Evolutionary conservation across 2,888 invertebrate genomes (phyloP).

Genomic region (Sminthurinus aureus): DNA sequence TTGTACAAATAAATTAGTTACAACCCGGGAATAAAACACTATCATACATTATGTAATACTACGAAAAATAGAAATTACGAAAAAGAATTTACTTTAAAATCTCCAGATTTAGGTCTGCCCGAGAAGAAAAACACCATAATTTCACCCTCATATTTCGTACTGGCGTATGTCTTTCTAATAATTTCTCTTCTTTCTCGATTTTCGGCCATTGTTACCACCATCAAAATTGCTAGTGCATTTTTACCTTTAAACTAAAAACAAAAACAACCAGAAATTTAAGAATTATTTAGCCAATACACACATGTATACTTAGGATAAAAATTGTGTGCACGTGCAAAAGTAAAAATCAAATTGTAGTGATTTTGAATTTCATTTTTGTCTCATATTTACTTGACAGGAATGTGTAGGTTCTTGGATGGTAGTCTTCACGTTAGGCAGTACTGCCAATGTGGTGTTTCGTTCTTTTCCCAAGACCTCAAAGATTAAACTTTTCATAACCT

Average conservation of each 20-base stretch:
- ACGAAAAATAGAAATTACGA: not conserved
- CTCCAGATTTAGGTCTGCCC: conserved; percentile 15
- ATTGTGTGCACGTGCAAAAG: not conserved
- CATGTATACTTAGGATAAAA: not conserved
- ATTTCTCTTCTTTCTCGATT: conserved; percentile 15
- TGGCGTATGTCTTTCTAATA: conserved; percentile 31
- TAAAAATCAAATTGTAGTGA: not conserved
- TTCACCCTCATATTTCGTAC: not conserved
- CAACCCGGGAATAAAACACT: too few species aligned
- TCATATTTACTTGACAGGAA: not conserved
- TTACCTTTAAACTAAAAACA: not conserved
- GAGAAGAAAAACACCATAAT: conserved; percentile 36
- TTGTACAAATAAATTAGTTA: too few species aligned
- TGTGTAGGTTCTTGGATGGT: not conserved
- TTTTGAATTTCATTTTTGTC: not conserved
- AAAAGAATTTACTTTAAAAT: not conserved
- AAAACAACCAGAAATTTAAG: not conserved
- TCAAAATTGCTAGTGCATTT: conserved; percentile 28
- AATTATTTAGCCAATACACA: not conserved
- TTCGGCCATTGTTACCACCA: conserved; percentile 25
- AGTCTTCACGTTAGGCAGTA: not conserved
- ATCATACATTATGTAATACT: too few species aligned
- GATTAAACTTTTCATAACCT: not conserved
- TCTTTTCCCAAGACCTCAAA: conserved; percentile 1
- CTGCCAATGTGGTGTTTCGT: not conserved